These are phyloP conservation scores for Chromobotia macracanthus DNA, from an alignment of 2,797 vertebrate genomes.

Conservation along the genomic window DNA sequence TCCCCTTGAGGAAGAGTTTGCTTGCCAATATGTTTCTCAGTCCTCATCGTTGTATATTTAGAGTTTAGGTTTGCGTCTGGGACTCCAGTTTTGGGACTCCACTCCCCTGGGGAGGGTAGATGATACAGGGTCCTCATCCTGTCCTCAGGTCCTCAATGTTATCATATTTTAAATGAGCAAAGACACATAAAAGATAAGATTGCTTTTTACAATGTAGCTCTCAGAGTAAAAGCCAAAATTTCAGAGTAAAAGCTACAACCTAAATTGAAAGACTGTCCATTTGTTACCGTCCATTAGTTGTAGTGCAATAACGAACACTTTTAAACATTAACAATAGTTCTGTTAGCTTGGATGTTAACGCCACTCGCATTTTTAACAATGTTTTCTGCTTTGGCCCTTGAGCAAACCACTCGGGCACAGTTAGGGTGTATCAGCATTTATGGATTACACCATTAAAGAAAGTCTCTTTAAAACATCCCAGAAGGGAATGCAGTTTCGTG, in stretches of 20 bases:
- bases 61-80: too few species aligned
- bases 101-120: too few species aligned
- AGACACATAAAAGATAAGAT: neutral
- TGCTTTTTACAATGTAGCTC: neutral
- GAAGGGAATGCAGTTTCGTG: conserved; percentile 45
- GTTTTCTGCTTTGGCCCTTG: conserved; percentile 9
- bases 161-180: neutral
- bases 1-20: too few species aligned
- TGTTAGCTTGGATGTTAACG: neutral
- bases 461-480: conserved; percentile 46
- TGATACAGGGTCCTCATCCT: neutral
- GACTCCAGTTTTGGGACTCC: too few species aligned
- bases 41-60: too few species aligned
- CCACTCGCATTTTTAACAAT: conserved; percentile 13
- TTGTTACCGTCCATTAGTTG: conserved; percentile 15
- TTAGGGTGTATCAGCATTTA: conserved; percentile 41
- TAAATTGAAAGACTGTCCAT: neutral
- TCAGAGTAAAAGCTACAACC: neutral
- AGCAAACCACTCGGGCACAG: conserved; percentile 17
- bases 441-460: conserved; percentile 50
- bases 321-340: conserved; percentile 29
- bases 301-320: conserved; percentile 22
- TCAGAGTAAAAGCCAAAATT: neutral
- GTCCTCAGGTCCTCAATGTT: too few species aligned
- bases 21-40: too few species aligned